phyloP scores from a whole-genome alignment of 2,888 invertebrate species.

The Galeruca laticollis region DNA sequence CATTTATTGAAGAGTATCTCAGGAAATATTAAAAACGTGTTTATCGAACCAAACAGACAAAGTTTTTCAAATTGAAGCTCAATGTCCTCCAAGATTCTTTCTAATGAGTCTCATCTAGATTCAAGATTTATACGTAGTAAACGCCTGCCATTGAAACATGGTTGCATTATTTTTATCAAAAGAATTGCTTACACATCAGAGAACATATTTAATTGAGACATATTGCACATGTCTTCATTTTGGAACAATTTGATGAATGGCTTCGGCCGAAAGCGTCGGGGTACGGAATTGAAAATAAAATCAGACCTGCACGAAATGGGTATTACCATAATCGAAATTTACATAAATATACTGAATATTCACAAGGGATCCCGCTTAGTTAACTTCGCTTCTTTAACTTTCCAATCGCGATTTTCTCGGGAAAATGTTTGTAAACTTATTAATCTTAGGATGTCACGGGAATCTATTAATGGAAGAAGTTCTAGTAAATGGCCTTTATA shows the following conservation, averaged over 20 bases:
- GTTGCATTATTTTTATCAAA: conserved; percentile 35
- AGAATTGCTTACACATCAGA: conserved; percentile 21
- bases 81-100: too few relatives aligned
- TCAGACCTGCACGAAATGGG: conserved; percentile 49
- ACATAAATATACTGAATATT: conserved; percentile 53
- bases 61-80: too few relatives aligned
- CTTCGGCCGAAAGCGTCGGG: conserved; percentile 21
- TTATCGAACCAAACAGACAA: too few relatives aligned
- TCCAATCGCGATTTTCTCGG: conserved; percentile 38
- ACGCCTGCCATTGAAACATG: neutral
- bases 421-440: conserved; percentile 36
- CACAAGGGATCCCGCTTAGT: conserved; percentile 45
- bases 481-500: neutral
- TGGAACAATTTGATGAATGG: conserved; percentile 27
- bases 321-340: conserved; percentile 52
- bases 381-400: conserved; percentile 40
- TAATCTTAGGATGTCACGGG: conserved; percentile 42
- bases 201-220: conserved; percentile 27
- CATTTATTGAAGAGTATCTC: too few relatives aligned
- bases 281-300: conserved; percentile 48
- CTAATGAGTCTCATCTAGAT: too few relatives aligned
- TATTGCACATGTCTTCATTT: conserved; percentile 23
- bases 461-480: conserved; percentile 27
- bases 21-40: too few relatives aligned
- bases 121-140: neutral